A percentile compares a stretch with the other conserved stretches of the same genome.
These are phyloP conservation scores for Sinocyclocheilus anophthalmus DNA, from an alignment of 2,113 vertebrate species.

Conservation along the genomic window DNA sequence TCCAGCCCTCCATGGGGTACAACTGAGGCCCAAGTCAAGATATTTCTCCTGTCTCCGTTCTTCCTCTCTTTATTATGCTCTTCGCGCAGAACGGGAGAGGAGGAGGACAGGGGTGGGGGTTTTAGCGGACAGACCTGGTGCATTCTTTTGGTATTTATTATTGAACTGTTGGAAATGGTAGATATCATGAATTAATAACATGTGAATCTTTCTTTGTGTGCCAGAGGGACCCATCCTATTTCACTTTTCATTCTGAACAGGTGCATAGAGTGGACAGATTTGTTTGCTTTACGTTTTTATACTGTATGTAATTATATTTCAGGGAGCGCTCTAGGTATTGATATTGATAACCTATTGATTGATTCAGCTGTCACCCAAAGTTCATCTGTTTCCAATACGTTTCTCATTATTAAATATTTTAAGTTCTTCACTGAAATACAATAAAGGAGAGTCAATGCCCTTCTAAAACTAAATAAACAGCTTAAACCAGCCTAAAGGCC, in stretches of 20 bases:
- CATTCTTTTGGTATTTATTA: conserved; percentile 69
- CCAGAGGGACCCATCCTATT: conserved; percentile 30
- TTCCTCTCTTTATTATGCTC: conserved; percentile 44
- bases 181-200: conserved; percentile 68
- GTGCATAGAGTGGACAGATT: background rate
- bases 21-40: conserved; percentile 72
- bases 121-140: conserved; percentile 57
- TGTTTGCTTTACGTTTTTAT: conserved; percentile 16
- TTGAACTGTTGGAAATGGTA: conserved; percentile 67
- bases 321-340: background rate
- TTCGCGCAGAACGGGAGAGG: conserved; percentile 40
- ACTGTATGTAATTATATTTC: background rate
- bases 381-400: conserved; percentile 3
- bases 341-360: conserved; percentile 8
- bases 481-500: background rate
- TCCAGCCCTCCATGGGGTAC: conserved; percentile 84
- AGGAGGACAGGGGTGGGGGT: conserved; percentile 38
- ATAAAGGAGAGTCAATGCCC: background rate
- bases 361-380: background rate
- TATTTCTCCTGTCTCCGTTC: conserved; percentile 60
- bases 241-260: background rate
- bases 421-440: background rate
- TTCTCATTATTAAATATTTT: conserved; percentile 6
- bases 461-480: background rate
- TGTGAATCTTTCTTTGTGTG: conserved; percentile 47